Conservation (phyloP, 2,797 vertebrate genomes). For the Tokudaia tokunoshimensis region DNA sequence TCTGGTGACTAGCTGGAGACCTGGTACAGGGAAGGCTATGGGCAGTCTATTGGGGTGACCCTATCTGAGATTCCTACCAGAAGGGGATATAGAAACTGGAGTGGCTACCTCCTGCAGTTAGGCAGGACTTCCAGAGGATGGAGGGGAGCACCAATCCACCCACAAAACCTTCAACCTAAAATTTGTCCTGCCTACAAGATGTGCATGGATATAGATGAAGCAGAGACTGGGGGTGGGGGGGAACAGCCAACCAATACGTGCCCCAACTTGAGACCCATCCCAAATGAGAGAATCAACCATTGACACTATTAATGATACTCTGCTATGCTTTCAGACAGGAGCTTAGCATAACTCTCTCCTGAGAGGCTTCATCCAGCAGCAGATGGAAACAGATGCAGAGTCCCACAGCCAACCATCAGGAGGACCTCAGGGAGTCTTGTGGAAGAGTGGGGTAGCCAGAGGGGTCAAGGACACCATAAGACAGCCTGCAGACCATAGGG, state of each 20-base stretch:
- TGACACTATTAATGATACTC: not conserved
- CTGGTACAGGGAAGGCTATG: not conserved
- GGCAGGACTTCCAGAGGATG: not conserved
- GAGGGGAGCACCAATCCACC: not conserved
- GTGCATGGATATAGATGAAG: not conserved
- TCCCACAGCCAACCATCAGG: not conserved
- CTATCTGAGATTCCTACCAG: not conserved
- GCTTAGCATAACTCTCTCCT: not conserved
- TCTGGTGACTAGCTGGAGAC: too few species aligned
- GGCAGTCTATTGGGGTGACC: not conserved
- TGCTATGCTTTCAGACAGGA: not conserved
- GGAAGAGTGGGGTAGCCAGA: not conserved
- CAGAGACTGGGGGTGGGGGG: not conserved
- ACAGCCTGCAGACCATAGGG: not conserved
- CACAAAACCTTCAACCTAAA: too few species aligned
- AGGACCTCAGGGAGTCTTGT: not conserved
- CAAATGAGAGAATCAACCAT: not conserved
- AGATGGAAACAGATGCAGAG: not conserved
- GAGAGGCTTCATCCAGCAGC: not conserved
- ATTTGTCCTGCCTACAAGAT: not conserved
- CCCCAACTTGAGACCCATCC: not conserved
- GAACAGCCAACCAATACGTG: not conserved
- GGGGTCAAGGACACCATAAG: not conserved
- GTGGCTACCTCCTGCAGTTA: not conserved
- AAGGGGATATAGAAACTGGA: not conserved